These are phyloP conservation scores for Hirtodrosophila confusa DNA, from an alignment of 2,888 invertebrate species.

Conservation along the genomic window DNA sequence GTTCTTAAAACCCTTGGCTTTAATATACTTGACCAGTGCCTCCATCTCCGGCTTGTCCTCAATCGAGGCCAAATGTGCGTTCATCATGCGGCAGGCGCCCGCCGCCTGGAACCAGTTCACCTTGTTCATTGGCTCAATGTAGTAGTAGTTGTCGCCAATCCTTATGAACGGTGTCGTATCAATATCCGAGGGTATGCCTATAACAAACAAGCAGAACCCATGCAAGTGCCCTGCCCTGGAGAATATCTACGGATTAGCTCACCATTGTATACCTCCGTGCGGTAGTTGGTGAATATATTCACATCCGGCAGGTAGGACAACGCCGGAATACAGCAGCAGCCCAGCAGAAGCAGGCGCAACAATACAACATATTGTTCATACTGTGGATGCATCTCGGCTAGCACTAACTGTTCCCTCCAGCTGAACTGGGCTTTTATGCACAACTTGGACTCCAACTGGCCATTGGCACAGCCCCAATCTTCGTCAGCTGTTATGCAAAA, in stretches of 20 bases:
- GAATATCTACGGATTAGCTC: not conserved
- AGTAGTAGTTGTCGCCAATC: slow-evolving; percentile 70
- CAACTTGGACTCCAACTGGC: not conserved
- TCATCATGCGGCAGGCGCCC: slow-evolving; percentile 71
- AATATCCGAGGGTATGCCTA: slow-evolving; percentile 65
- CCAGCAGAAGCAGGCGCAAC: slow-evolving; percentile 41
- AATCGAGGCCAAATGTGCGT: slow-evolving; percentile 72
- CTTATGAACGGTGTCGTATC: slow-evolving; percentile 65
- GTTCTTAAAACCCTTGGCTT: slow-evolving; percentile 56
- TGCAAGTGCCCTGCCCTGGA: too few relatives aligned
- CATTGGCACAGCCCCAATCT: not conserved
- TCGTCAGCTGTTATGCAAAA: slow-evolving; percentile 26
- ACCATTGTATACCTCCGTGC: slow-evolving; percentile 68
- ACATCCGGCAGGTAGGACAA: slow-evolving; percentile 57
- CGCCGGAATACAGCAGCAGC: slow-evolving; percentile 16
- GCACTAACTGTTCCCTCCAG: not conserved
- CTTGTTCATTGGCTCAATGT: slow-evolving; percentile 68
- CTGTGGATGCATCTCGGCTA: slow-evolving; percentile 24
- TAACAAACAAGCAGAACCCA: not conserved
- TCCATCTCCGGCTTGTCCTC: slow-evolving; percentile 68
- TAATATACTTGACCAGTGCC: slow-evolving; percentile 61
- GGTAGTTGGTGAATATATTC: slow-evolving; percentile 68
- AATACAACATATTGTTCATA: slow-evolving; percentile 2
- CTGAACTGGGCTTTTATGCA: slow-evolving; percentile 21
- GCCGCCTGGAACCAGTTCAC: slow-evolving; percentile 75